These are phyloP conservation scores for Plagiodera versicolora DNA, from an alignment of 2,888 invertebrate species.

Conservation along the genomic window DNA sequence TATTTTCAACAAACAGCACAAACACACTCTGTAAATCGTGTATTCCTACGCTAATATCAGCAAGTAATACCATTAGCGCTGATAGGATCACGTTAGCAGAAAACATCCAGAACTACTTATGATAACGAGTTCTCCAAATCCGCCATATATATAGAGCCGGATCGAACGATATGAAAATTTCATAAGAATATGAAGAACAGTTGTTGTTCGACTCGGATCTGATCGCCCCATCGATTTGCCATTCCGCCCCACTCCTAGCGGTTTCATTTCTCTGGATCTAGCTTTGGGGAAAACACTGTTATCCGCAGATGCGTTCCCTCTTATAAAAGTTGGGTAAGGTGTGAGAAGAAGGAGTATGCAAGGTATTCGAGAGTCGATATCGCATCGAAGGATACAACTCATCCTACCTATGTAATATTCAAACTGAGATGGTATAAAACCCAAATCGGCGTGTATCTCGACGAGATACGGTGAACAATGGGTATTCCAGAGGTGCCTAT, in stretches of 20 bases:
- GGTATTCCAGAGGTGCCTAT: slow-evolving; percentile 14
- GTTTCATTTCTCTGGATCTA: slow-evolving; percentile 16
- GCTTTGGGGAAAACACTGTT: slow-evolving; percentile 10
- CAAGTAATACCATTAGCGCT: background rate
- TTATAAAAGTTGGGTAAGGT: slow-evolving; percentile 30
- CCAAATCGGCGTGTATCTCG: slow-evolving; percentile 34
- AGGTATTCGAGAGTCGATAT: slow-evolving; percentile 13
- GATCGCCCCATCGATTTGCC: slow-evolving; percentile 4
- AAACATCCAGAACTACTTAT: background rate
- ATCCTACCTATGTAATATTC: slow-evolving; percentile 40
- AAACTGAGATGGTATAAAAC: slow-evolving; percentile 39
- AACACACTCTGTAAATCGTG: background rate
- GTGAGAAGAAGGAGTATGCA: slow-evolving; percentile 17
- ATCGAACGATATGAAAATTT: background rate
- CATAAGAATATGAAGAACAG: background rate
- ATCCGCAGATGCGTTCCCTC: slow-evolving; percentile 22
- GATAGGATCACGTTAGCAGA: background rate
- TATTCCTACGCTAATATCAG: background rate
- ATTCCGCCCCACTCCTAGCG: background rate
- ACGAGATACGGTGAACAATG: slow-evolving; percentile 18
- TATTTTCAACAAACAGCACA: too few relatives aligned
- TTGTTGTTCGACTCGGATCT: background rate
- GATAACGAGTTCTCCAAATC: background rate
- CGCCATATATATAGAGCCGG: background rate
- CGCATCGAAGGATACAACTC: slow-evolving; percentile 40